Evolutionary conservation across 92 coral and sea anemone genomes (phyloP).

Genomic region (Porites evermanni): DNA sequence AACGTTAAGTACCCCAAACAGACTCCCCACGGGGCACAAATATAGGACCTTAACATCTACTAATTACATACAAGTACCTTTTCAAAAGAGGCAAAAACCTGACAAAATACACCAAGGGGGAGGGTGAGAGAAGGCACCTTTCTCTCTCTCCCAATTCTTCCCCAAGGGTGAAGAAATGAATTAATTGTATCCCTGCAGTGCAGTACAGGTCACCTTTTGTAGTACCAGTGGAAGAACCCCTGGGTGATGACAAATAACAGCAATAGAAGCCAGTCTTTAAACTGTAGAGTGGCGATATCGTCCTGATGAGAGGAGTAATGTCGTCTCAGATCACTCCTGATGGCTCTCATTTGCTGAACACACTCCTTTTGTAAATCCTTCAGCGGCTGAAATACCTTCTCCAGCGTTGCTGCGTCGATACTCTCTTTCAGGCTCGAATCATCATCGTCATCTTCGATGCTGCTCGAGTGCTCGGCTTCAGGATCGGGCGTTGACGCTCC

Average conservation of each 20-base stretch:
- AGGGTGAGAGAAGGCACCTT: too few relatives aligned
- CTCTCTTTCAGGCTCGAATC: constrained; percentile 78
- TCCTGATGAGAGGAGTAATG: constrained; percentile 93
- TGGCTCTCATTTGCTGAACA: constrained; percentile 93
- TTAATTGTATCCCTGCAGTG: neutral
- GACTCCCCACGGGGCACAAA: too few relatives aligned
- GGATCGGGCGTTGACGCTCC: constrained; percentile 91
- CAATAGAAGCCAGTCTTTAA: constrained; percentile 91
- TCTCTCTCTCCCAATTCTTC: too few relatives aligned
- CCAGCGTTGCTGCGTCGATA: constrained; percentile 75
- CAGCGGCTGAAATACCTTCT: constrained; percentile 88
- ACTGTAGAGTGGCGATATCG: constrained; percentile 82
- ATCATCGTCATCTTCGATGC: constrained; percentile 92
- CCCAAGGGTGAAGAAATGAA: too few relatives aligned
- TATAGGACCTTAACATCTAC: too few relatives aligned
- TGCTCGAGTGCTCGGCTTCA: constrained; percentile 85
- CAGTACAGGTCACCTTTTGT: constrained; percentile 40
- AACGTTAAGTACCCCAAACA: too few relatives aligned
- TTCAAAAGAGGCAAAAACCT: too few relatives aligned
- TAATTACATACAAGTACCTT: too few relatives aligned
- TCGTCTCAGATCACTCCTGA: constrained; percentile 91
- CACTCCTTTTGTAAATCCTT: constrained; percentile 89
- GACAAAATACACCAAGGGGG: too few relatives aligned
- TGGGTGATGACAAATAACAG: constrained; percentile 83
- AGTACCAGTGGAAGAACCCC: constrained; percentile 87